Base-by-base conservation (phyloP, 35 echinoderm and acorn worm species). In the Chiridota heheva region DNA sequence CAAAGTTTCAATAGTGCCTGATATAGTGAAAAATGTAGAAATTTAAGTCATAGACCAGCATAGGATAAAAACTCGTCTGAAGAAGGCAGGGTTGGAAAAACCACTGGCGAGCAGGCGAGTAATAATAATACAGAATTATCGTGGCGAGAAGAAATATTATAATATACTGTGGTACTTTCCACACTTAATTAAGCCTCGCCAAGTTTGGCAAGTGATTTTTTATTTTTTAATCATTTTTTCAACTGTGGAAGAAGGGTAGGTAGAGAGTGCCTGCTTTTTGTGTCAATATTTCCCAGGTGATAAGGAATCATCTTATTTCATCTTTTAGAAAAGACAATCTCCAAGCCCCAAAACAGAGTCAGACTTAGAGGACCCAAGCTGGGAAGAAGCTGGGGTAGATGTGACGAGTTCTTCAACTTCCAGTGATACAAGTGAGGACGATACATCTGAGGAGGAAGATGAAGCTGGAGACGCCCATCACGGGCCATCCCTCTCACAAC, bases 331-430 rank as follows among this genome's bases (percentile, higher is more conserved):
- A n/a, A n/a, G n/a, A n/a, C n/a, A n/a, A n/a, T n/a, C n/a, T n/a
- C n/a, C n/a, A n/a, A 33, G 44, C n/a, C 47, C 47, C 25, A 49
- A 42, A 7, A 43, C 36, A 13, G 92, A 96, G 27, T 96, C 92
- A 30, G 92, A 96, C 58, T 29, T 96, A 8, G 92, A 96, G 40
- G 92, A 96, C 35, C 72, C 74, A 17, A 82, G 82, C 35, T 96
- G 92, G 92, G 87, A 80, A 28, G 92, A 96, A 60, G 90, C 92
- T 1, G 92, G 73, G 26, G 92, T 56, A 13, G 92, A 96, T 17
- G 86, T 57, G 44, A 84, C 92, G 26, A 81, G 78, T 28, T 90
- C 86, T 1, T 78, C 73, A 41, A 82, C 82, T 5, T 81, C 81
- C 20, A 84, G 70, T n/a, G 77, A 71, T 25, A 70, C 66, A 12